Evolutionary conservation across 2,888 invertebrate genomes (phyloP).

Genomic region (Heteropelma amictum): DNA sequence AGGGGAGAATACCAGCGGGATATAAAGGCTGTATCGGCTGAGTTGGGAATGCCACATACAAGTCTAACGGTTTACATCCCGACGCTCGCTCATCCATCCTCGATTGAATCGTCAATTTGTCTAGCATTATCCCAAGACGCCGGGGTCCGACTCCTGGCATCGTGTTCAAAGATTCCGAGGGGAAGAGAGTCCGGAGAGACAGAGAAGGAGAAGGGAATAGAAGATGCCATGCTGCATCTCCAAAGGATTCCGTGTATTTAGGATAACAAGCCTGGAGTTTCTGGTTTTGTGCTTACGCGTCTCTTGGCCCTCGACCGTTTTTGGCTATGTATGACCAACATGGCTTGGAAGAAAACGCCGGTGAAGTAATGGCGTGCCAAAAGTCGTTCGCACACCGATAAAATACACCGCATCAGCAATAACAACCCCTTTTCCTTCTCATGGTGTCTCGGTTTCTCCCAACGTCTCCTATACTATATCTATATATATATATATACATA

Average conservation of each 20-base stretch:
- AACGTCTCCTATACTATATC: slow-evolving; percentile 2
- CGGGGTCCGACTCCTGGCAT: slow-evolving; percentile 58
- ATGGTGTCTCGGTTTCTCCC: slow-evolving; percentile 27
- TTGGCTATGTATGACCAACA: slow-evolving; percentile 7
- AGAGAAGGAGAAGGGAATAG: slow-evolving; percentile 10
- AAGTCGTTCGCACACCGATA: neutral
- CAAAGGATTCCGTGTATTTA: slow-evolving; percentile 78
- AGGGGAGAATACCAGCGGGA: slow-evolving; percentile 15
- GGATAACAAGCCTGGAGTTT: slow-evolving; percentile 75
- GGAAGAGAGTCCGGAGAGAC: slow-evolving; percentile 20
- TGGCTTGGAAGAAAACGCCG: neutral
- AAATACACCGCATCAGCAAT: slow-evolving; percentile 13
- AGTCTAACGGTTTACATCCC: slow-evolving; percentile 64
- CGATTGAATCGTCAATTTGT: slow-evolving; percentile 77
- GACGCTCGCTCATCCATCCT: slow-evolving; percentile 53
- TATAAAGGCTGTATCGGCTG: neutral
- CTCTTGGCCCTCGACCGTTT: slow-evolving; percentile 22
- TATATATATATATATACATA: neutral
- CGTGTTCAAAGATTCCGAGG: slow-evolving; percentile 2
- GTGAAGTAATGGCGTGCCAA: slow-evolving; percentile 7
- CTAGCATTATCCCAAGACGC: slow-evolving; percentile 75
- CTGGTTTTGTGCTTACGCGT: slow-evolving; percentile 44
- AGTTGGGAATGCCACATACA: slow-evolving; percentile 6
- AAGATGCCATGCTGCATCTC: slow-evolving; percentile 59
- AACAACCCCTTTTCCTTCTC: slow-evolving; percentile 6